Conservation (phyloP, 1,140 invertebrate genomes). For the Monomorium pharaonis region DNA sequence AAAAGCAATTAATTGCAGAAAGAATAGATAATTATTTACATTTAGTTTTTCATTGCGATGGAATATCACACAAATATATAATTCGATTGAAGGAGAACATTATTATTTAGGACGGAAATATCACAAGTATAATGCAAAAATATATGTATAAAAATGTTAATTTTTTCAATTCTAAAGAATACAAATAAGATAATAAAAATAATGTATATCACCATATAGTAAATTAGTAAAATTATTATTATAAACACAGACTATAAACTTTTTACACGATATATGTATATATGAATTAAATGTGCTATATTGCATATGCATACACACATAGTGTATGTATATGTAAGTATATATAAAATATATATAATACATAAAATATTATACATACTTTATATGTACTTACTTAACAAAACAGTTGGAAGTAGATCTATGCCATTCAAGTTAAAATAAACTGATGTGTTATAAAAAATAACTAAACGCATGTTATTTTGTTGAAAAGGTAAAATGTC, state of each 20-base stretch:
- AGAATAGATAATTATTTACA: not conserved
- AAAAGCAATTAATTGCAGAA: not conserved
- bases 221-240: constrained; percentile 16
- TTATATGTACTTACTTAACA: not conserved
- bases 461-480: not conserved
- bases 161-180: not conserved
- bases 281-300: not conserved
- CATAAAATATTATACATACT: not conserved
- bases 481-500: not conserved
- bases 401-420: not conserved
- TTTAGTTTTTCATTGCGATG: not conserved
- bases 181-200: constrained; percentile 14
- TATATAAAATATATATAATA: too few species aligned
- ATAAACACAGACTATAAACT: constrained; percentile 24
- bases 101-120: not conserved
- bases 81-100: not conserved
- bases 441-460: not conserved
- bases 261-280: constrained; percentile 1
- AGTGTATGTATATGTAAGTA: not conserved
- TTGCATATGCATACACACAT: not conserved
- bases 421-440: not conserved
- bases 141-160: not conserved
- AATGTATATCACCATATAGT: not conserved
- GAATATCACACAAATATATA: not conserved
- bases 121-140: not conserved